Base-by-base conservation (phyloP, 2,797 vertebrate species). In the Potorous gilbertii region DNA sequence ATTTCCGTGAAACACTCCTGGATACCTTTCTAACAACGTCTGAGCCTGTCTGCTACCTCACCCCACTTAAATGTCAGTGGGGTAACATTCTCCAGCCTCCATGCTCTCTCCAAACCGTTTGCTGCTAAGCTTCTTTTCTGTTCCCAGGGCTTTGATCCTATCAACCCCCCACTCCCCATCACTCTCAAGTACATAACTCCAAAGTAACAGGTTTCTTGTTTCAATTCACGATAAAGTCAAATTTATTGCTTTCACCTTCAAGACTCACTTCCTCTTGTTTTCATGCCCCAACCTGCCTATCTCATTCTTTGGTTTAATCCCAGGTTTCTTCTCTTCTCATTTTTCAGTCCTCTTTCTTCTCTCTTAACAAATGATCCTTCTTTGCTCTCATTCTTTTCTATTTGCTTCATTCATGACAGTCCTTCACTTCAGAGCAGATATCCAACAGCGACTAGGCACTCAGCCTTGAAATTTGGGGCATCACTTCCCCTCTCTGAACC, bases 41-140 rank as follows among this genome's bases (percentile, higher is more conserved):
- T 94, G 96, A 92, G 97, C 54, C 92, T 89, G 62, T 95, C 96
- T 96, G 97, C 96, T 96, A 96, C 40, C 92, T 97, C 92, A 91
- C 54, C 92, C 95, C 95, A 97, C 92, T 66, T 89, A 96, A 96
- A 91, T 91, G 91, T 91, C 95, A 91, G 56, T 90, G 34, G 94
- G 94, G 62, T 91, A 1, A n/a, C 56, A 54, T 54, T 94, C n/a
- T 90, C 46, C 52, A 62, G 27, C 59, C 96, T 96, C 46, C 11
- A 95, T 54, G 29, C 52, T 94, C 96, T 81, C 1, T 34, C 40
- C 28, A 3, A 93, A 54, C 10, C 57, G 14, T 50, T 56, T 27
- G 52, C 18, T 1, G 13, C 66, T 54, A 87, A 34, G 29, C 55
- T 94, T 56, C 54, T 18, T 59, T 55, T 91, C n/a, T 29, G 52